These are phyloP conservation scores for Semnornis frantzii DNA, from an alignment of 2,113 vertebrate species.

Conservation along the genomic window DNA sequence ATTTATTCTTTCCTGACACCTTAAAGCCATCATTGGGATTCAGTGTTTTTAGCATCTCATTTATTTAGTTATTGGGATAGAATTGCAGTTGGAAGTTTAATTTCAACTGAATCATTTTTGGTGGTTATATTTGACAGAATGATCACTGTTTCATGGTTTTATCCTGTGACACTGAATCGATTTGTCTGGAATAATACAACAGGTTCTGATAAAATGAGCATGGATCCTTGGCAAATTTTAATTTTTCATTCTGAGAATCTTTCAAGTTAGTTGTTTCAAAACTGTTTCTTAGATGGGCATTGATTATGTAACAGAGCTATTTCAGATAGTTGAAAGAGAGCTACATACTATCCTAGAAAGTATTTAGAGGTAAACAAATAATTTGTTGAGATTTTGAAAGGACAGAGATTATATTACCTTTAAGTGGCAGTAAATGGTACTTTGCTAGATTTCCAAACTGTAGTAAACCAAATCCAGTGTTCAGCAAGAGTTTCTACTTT, in stretches of 20 bases:
- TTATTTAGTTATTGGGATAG: too few species aligned
- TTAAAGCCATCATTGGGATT: too few species aligned
- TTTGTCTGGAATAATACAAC: not conserved
- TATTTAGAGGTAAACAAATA: not conserved
- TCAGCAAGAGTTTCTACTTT: not conserved
- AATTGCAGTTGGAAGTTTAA: too few species aligned
- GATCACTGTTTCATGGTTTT: too few species aligned
- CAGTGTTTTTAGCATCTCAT: too few species aligned
- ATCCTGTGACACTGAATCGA: not conserved
- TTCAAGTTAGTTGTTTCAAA: not conserved
- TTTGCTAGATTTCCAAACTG: not conserved
- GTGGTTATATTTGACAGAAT: too few species aligned
- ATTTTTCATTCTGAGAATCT: not conserved
- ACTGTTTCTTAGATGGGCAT: not conserved
- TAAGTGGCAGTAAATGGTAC: not conserved
- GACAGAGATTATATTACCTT: not conserved
- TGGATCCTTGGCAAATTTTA: not conserved
- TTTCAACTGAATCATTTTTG: too few species aligned
- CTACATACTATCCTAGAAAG: not conserved
- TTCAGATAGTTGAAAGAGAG: not conserved
- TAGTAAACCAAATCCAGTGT: not conserved
- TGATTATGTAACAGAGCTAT: not conserved
- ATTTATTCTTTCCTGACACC: too few species aligned
- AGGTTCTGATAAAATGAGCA: not conserved
- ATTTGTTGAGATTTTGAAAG: not conserved